phyloP scores from a whole-genome alignment of 2,797 vertebrate genomes.

The Artibeus lituratus region DNA sequence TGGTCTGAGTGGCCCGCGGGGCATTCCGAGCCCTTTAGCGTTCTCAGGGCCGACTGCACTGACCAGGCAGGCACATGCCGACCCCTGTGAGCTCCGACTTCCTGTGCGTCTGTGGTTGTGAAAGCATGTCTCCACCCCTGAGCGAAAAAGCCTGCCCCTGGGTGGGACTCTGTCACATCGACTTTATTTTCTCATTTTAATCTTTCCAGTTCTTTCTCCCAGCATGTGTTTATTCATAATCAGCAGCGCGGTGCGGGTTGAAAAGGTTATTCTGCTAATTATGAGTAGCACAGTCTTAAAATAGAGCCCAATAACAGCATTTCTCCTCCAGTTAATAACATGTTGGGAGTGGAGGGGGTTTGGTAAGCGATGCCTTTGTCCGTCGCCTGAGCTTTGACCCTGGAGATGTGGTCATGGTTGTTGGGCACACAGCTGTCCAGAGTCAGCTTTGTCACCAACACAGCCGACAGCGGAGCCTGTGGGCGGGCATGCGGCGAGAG shows the following conservation, averaged over 20 bases:
- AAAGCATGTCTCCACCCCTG: background rate
- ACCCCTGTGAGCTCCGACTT: background rate
- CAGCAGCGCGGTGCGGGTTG: background rate
- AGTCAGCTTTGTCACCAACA: background rate
- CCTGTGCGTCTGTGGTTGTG: background rate
- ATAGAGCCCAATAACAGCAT: background rate
- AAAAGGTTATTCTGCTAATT: background rate
- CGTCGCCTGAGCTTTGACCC: background rate
- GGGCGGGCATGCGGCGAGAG: too few species aligned
- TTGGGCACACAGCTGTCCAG: background rate
- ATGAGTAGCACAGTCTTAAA: background rate
- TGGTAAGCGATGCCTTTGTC: accelerated
- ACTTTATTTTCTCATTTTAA: background rate
- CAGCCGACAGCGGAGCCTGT: background rate
- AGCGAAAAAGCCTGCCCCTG: background rate
- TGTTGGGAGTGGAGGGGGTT: background rate
- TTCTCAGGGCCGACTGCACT: background rate
- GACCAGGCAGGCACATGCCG: background rate
- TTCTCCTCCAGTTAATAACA: background rate
- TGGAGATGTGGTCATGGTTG: background rate
- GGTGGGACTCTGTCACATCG: background rate
- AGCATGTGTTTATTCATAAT: background rate
- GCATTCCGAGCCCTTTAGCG: background rate
- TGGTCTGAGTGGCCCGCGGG: background rate
- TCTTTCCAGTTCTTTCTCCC: background rate